Percentiles rank a stretch among this genome's conserved stretches.
Conservation (phyloP, 2,113 vertebrate species). For the Strigops habroptila region DNA sequence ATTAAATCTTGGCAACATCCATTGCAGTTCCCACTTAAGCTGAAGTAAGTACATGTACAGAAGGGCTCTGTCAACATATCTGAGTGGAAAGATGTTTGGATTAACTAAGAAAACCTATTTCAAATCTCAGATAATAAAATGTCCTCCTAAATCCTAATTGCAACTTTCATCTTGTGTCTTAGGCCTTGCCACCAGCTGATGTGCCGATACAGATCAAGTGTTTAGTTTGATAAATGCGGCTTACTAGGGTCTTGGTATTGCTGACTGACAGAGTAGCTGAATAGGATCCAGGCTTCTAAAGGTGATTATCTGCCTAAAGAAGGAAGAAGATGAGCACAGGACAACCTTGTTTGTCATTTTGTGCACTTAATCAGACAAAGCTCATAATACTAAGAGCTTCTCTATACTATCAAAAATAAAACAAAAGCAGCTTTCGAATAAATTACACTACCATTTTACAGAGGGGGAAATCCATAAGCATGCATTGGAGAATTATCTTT, state of each 20-base stretch:
- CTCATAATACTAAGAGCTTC: conserved; percentile 71
- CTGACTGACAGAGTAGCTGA: conserved; percentile 74
- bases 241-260: conserved; percentile 70
- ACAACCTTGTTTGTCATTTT: conserved; percentile 81
- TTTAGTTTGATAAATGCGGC: conserved; percentile 82
- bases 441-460: conserved; percentile 52
- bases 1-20: conserved; percentile 59
- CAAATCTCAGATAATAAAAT: conserved; percentile 76
- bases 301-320: conserved; percentile 88
- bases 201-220: conserved; percentile 79
- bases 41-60: conserved; percentile 51
- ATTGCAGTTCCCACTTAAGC: conserved; percentile 59
- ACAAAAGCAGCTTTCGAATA: conserved; percentile 71
- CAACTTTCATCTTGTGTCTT: conserved; percentile 74
- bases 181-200: conserved; percentile 72
- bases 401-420: conserved; percentile 76
- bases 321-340: conserved; percentile 78
- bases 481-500: neutral
- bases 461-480: neutral
- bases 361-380: conserved; percentile 76
- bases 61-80: conserved; percentile 59
- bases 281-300: conserved; percentile 78
- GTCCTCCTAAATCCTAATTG: conserved; percentile 79
- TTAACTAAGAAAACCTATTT: conserved; percentile 72
- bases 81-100: conserved; percentile 69